Conservation (phyloP, 2,797 vertebrate species). For the Fistularia commersonii region DNA sequence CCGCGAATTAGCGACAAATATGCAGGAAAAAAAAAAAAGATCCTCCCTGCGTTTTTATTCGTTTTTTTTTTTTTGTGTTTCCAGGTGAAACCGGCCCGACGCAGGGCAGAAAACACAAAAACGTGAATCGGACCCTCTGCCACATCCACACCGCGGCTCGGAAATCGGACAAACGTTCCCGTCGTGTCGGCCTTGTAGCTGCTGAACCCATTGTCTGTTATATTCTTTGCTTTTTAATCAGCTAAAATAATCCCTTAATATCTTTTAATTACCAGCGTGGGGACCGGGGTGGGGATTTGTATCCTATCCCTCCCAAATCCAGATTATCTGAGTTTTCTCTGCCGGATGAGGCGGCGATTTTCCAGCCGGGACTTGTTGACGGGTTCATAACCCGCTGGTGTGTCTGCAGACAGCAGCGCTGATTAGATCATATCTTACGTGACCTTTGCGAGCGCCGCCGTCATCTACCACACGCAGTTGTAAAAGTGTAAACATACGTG, state of each 20-base stretch:
- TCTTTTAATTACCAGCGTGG: constrained; percentile 24
- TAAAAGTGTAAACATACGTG: constrained; percentile 28
- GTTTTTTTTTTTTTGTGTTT: no score
- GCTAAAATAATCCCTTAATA: constrained; percentile 11
- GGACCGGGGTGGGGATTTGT: not conserved
- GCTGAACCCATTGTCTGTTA: constrained; percentile 8
- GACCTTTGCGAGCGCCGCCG: constrained; percentile 48
- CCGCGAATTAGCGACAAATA: no score
- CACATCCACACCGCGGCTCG: no score
- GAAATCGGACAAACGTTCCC: no score
- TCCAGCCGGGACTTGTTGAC: constrained; percentile 43
- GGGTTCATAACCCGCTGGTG: constrained; percentile 38
- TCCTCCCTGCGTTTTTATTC: no score
- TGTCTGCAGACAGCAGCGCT: constrained; percentile 33
- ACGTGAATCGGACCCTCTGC: no score
- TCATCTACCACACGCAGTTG: constrained; percentile 54
- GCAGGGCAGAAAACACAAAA: no score
- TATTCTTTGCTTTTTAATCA: constrained; percentile 13
- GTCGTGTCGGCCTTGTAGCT: not conserved
- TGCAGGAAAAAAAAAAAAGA: no score
- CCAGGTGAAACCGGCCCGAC: no score
- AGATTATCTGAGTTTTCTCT: not conserved
- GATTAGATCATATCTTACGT: constrained; percentile 52
- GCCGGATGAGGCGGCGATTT: constrained; percentile 8
- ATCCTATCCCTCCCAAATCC: not conserved